Percentiles rank a stretch among this genome's conserved stretches.
Conservation (phyloP, 2,797 vertebrate genomes). For the Phrynocephalus vlangalii region DNA sequence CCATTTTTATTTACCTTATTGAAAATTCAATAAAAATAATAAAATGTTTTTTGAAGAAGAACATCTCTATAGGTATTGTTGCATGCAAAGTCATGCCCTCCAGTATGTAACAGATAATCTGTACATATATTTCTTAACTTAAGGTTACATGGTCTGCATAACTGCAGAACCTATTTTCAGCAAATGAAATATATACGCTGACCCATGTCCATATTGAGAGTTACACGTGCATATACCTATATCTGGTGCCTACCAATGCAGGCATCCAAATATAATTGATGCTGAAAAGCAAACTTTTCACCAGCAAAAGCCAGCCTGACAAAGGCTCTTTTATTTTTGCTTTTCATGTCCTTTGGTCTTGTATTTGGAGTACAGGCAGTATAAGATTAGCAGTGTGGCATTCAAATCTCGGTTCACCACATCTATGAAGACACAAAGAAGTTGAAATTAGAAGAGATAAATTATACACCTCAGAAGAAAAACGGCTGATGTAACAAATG, state of each 20-base stretch:
- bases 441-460: conserved; percentile 36
- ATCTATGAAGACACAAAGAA: conserved; percentile 80
- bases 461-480: conserved; percentile 16
- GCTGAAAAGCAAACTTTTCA: background rate
- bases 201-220: too few species aligned
- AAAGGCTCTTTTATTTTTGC: background rate
- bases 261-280: background rate
- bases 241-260: background rate
- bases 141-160: too few species aligned
- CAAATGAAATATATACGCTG: too few species aligned
- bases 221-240: background rate
- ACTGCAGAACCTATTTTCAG: too few species aligned
- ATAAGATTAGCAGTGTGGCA: conserved; percentile 85
- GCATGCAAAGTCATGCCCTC: too few species aligned
- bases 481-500: background rate
- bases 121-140: too few species aligned
- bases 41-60: too few species aligned
- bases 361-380: conserved; percentile 87
- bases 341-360: conserved; percentile 69
- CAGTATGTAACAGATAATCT: too few species aligned
- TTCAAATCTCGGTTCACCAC: conserved; percentile 85
- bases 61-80: too few species aligned
- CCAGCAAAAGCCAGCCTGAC: background rate
- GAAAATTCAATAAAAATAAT: too few species aligned
- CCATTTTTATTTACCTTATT: too few species aligned